Base-by-base conservation (phyloP, 53 echinoderm and acorn worm genomes). In the Pentamera pediparva region DNA sequence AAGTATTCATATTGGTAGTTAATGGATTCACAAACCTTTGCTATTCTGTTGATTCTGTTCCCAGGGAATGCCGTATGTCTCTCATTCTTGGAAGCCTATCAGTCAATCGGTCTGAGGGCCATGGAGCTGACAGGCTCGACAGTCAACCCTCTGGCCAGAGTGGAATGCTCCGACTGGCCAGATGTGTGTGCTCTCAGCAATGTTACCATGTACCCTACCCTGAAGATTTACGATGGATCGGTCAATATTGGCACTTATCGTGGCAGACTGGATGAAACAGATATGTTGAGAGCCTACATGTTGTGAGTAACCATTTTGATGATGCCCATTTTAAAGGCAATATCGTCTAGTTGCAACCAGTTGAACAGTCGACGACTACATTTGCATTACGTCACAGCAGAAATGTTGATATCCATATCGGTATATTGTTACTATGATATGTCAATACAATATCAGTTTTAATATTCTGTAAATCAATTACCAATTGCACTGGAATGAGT, bases 141-240 rank as follows among this genome's bases (percentile, higher is more conserved):
- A 61, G 25, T 57, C 35, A 69, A 77, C 63, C 91, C 98, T 40
- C 84, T 98, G 15, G 91, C 81, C 13, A 75, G 79, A 69, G 98
- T 98, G 72, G 82, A 98, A 50, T 98, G 98, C 52, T 88, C 84
- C 57, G 63, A 81, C 75, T 98, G 98, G 98, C 91, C 91, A 20
- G 91, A 98, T 74, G 91, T 98, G 6, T 98, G 98, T 78, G 83
- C 80, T 20, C 76, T 77, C 48, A 86, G 52, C 72, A 98, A 98
- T 70, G 84, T 98, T 47, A 98, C 91, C 1, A 57, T 39, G 34
- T 98, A 88, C 76, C 98, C 98, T 60, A 86, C 81, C 49, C 74
- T 98, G 55, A 83, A 83, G 84, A 35, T 98, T 78, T 98, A 72
- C 57, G 83, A 58, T 39, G 64, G 52, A 10, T 35, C 61, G 8